phyloP scores from a whole-genome alignment of 2,113 vertebrate genomes.

The Addax nasomaculatus region DNA sequence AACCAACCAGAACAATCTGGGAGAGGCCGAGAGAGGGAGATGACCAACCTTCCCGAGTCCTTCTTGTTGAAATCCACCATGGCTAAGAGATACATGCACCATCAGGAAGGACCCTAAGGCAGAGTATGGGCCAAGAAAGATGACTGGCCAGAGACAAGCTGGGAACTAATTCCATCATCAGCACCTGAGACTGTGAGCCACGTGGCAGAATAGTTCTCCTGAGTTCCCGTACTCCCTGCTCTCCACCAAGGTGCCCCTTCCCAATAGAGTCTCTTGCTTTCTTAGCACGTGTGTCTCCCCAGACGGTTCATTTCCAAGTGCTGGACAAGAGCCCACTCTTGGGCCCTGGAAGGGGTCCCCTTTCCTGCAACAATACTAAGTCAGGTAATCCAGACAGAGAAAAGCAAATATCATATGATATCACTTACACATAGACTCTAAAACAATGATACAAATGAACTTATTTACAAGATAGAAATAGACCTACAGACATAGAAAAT shows the following conservation, averaged over 20 bases:
- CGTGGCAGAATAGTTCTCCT: background rate
- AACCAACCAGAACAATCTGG: background rate
- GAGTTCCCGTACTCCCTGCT: background rate
- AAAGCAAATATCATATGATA: background rate
- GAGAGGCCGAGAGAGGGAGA: background rate
- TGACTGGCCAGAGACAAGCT: background rate
- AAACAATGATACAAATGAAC: background rate
- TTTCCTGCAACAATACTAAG: background rate
- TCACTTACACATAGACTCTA: background rate
- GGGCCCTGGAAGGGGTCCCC: background rate
- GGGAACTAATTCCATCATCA: background rate
- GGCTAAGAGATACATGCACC: background rate
- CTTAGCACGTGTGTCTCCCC: background rate
- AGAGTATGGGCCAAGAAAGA: background rate
- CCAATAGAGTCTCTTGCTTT: background rate
- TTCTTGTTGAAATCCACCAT: background rate
- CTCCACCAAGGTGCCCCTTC: background rate
- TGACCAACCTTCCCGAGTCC: background rate
- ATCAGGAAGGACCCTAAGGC: background rate
- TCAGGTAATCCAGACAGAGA: background rate
- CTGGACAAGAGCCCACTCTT: background rate
- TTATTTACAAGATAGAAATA: background rate
- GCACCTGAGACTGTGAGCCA: background rate
- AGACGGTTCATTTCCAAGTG: background rate
- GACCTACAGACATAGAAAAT: background rate